Conservation (phyloP, 2,113 vertebrate genomes). For the Aldabrachelys gigantea region DNA sequence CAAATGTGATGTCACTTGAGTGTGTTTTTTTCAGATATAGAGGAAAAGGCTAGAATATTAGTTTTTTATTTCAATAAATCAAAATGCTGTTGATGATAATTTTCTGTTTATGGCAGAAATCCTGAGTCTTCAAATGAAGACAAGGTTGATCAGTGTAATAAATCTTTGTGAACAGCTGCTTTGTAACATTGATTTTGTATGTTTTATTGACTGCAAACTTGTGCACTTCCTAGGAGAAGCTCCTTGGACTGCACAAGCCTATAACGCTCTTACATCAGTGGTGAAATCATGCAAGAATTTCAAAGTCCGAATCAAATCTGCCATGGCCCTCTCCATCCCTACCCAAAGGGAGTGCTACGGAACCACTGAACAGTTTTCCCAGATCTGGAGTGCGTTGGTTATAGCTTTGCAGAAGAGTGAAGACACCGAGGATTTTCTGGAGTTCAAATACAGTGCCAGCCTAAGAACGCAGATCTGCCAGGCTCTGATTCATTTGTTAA, state of each 20-base stretch:
- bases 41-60: neutral
- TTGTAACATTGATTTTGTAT: neutral
- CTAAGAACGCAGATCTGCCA: conserved; percentile 89
- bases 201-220: neutral
- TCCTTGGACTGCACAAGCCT: conserved; percentile 87
- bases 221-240: conserved; percentile 81
- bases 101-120: neutral
- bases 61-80: neutral
- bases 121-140: neutral
- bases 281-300: conserved; percentile 97
- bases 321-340: conserved; percentile 89
- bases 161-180: neutral
- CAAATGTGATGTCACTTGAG: neutral
- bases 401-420: conserved; percentile 89
- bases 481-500: conserved; percentile 88
- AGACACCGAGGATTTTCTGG: conserved; percentile 91
- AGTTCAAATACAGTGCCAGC: conserved; percentile 94
- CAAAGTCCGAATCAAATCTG: conserved; percentile 96
- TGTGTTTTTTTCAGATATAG: neutral
- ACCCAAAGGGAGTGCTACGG: conserved; percentile 84
- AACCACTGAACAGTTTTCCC: conserved; percentile 78
- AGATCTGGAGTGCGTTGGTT: conserved; percentile 89
- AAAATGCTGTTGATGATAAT: neutral
- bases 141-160: neutral
- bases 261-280: conserved; percentile 85